Base-by-base conservation (phyloP, 1,140 invertebrate genomes). In the Drosophila triauraria region DNA sequence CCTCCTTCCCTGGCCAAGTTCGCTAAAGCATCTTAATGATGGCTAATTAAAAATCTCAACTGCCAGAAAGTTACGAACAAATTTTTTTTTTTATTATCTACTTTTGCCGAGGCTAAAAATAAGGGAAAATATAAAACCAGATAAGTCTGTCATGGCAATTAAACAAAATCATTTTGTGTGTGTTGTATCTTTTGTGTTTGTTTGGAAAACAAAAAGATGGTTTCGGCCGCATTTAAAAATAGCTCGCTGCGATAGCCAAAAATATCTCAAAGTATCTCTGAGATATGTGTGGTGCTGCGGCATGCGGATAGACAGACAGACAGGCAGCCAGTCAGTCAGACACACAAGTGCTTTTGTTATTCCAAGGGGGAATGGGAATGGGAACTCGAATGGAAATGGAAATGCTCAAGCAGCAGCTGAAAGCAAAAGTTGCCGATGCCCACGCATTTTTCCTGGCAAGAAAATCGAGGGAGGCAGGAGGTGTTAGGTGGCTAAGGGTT, bases 31-130 rank as follows among this genome's bases (percentile, higher is more conserved):
- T 78, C 75, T 86, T 76, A 81, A 72, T 80, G 85, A 69, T 85
- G 78, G 75, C 85, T 85, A 88, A 88, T 88, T 90, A 90, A 88
- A 88, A 82, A 78, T 56, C 69, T 70, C 69, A 90, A 85, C 69
- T 80, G 83, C 38, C 79, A 87, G 51, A 71, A 87, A 87, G 65
- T 79, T 64, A 27, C 43, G 51, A 70, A 68, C 57, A 25, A 35
- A 10, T 7, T 40, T 43, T 32, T 20, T 6, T 32, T 20, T 59
- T 50, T 56, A 80, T 80, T 80, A 88, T 87, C 80, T 71, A 64
- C 72, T 69, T 54, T 44, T 44, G 57, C 7, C 32, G 35, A 23
- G 43, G 50, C 43, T 42, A 17, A 53, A 43, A 48, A 64, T 62
- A 38, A 53, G 30, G 54, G 17, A 68, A 59, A 72, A 72, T 59